These are phyloP conservation scores for Zoroaster sp. DNA, from an alignment of 53 echinoderm and acorn worm species.

Conservation along the genomic window DNA sequence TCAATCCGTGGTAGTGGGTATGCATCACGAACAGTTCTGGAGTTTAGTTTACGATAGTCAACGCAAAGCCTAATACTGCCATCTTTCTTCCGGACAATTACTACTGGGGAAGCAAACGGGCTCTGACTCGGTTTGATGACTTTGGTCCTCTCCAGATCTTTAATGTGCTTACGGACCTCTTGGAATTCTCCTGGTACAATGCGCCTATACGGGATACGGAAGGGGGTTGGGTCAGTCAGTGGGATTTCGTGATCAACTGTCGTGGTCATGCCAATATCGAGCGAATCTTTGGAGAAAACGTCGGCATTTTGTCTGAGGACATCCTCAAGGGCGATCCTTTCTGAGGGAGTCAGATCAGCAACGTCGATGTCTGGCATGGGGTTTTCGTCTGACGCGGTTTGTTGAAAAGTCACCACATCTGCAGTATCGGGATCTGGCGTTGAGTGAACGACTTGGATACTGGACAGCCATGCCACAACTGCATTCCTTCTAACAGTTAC, in stretches of 20 bases:
- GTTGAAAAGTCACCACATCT: not conserved
- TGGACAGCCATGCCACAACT: not conserved
- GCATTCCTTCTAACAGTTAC: not conserved
- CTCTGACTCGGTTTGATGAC: constrained; percentile 23
- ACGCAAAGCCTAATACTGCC: constrained; percentile 23
- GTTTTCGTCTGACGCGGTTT: not conserved
- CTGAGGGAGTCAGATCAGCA: not conserved
- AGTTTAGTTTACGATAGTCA: constrained; percentile 39
- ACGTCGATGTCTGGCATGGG: not conserved
- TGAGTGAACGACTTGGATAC: not conserved
- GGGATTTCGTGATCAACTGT: constrained; percentile 7
- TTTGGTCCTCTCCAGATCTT: not conserved
- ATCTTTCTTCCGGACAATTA: constrained; percentile 45
- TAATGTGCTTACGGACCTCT: constrained; percentile 9
- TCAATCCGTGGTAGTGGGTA: constrained; percentile 37
- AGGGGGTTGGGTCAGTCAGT: constrained; percentile 9
- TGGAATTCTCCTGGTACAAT: constrained; percentile 5
- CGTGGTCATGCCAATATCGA: constrained; percentile 9
- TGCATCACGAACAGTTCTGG: constrained; percentile 32
- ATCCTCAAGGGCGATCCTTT: not conserved
- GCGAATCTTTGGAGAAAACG: constrained; percentile 1
- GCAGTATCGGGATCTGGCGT: not conserved
- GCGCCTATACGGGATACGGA: constrained; percentile 23
- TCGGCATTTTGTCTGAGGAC: not conserved
- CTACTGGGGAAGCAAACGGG: constrained; percentile 50